Conservation (phyloP, 53 echinoderm and acorn worm species). For the Luidia sarsii region DNA sequence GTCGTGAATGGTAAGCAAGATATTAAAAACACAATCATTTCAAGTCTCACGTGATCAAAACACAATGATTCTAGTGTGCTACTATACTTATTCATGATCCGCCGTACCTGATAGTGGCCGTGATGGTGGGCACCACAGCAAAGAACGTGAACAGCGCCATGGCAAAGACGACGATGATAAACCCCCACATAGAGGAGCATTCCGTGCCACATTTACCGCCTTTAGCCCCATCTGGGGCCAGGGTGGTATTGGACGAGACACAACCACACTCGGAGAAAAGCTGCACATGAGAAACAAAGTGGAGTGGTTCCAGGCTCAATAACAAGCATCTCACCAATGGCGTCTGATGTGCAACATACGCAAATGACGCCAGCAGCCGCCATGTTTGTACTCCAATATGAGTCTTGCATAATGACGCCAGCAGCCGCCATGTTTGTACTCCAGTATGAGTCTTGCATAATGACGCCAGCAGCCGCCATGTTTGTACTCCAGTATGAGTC, state of each 20-base stretch:
- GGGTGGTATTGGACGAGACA: conserved; percentile 27
- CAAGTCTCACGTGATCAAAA: too few relatives aligned
- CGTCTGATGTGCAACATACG: not conserved
- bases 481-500: too few relatives aligned
- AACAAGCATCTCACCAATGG: not conserved
- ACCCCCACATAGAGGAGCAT: conserved; percentile 66
- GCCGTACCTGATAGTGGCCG: conserved; percentile 67
- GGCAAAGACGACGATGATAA: conserved; percentile 62
- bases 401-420: too few relatives aligned
- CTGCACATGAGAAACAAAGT: conserved; percentile 46
- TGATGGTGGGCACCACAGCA: conserved; percentile 67
- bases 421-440: too few relatives aligned
- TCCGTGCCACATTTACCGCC: conserved; percentile 68
- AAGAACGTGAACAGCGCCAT: conserved; percentile 60
- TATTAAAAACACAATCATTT: too few relatives aligned
- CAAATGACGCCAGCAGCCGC: too few relatives aligned
- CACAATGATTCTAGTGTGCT: too few relatives aligned
- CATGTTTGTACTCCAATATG: too few relatives aligned
- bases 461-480: too few relatives aligned
- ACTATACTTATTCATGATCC: too few relatives aligned
- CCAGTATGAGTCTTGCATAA: too few relatives aligned
- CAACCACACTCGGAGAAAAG: conserved; percentile 68
- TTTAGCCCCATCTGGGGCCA: conserved; percentile 17
- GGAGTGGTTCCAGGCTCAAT: not conserved
- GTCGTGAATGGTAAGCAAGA: too few relatives aligned